Evolutionary conservation across 37 sponge, comb jelly and placozoan genomes (phyloP).

Genomic region (Corticium candelabrum): DNA sequence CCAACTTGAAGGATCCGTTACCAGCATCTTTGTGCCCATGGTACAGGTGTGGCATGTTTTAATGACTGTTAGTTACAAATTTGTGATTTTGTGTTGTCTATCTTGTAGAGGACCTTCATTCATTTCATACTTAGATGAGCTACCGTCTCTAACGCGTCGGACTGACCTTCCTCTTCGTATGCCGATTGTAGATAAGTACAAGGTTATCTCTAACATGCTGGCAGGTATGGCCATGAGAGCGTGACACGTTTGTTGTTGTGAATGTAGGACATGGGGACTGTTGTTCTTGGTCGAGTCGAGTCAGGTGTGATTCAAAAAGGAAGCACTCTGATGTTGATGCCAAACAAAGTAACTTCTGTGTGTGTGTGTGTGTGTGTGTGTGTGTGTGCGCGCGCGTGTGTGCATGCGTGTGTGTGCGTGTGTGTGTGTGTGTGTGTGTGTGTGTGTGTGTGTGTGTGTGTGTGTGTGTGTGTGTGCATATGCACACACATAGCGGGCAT

Average conservation of each 20-base stretch:
- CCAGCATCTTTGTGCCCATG: constrained; percentile 45
- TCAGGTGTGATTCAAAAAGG: constrained; percentile 67
- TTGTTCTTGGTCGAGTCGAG: constrained; percentile 92
- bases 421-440: background rate
- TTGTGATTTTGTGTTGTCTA: background rate
- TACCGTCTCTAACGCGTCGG: constrained; percentile 60
- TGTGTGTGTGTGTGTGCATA: too few species aligned
- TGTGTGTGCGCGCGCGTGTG: background rate
- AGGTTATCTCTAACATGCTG: constrained; percentile 21
- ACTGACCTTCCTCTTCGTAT: constrained; percentile 69
- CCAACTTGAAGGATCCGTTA: constrained; percentile 64
- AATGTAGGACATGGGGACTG: constrained; percentile 89
- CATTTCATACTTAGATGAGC: constrained; percentile 73
- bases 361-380: constrained; percentile 7
- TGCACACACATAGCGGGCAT: too few species aligned
- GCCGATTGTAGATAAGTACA: constrained; percentile 86
- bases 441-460: background rate
- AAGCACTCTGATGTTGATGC: constrained; percentile 75
- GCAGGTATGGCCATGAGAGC: background rate
- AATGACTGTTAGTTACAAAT: background rate
- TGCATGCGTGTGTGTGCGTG: background rate
- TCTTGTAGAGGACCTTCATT: constrained; percentile 72
- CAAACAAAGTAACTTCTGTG: constrained; percentile 68
- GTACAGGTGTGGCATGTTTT: constrained; percentile 67
- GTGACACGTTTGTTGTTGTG: background rate